A percentile compares a stretch with the other conserved stretches of the same genome.
Conservation (phyloP, 2,888 invertebrate genomes). For the Ligdia adustata region DNA sequence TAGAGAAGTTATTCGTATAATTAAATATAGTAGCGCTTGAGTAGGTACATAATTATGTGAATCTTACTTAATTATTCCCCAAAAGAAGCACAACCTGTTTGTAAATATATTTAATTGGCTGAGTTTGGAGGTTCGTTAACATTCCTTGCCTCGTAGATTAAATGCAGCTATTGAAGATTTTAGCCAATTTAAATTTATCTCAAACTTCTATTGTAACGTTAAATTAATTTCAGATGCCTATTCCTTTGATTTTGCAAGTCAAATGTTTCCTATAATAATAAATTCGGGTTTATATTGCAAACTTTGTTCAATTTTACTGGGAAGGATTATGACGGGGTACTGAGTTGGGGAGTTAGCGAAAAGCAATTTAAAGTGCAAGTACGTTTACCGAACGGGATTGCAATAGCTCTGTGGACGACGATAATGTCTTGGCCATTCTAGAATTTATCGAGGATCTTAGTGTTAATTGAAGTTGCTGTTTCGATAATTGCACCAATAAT, state of each 20-base stretch:
- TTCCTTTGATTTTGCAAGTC: slow-evolving; percentile 44
- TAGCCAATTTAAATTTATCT: slow-evolving; percentile 3
- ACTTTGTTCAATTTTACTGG: slow-evolving; percentile 51
- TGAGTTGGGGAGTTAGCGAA: slow-evolving; percentile 43
- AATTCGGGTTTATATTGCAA: slow-evolving; percentile 46
- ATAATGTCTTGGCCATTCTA: slow-evolving; percentile 19
- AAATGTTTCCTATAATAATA: slow-evolving; percentile 45
- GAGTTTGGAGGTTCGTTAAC: too few relatives aligned
- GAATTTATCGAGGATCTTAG: slow-evolving; percentile 13
- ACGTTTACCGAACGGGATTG: slow-evolving; percentile 44
- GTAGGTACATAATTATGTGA: too few relatives aligned
- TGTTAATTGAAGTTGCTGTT: background rate
- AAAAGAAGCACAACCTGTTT: too few relatives aligned
- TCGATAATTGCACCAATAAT: too few relatives aligned
- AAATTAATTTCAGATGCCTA: slow-evolving; percentile 45
- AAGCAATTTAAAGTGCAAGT: slow-evolving; percentile 56
- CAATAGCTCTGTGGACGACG: slow-evolving; percentile 30
- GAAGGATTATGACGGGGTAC: slow-evolving; percentile 48
- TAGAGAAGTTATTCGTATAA: too few relatives aligned
- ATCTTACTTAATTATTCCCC: too few relatives aligned
- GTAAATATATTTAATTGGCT: too few relatives aligned
- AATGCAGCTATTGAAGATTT: too few relatives aligned
- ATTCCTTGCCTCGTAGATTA: too few relatives aligned
- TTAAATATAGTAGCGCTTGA: too few relatives aligned
- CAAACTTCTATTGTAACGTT: slow-evolving; percentile 37